Conservation (phyloP, 1,140 invertebrate species). For the Drosophila nasuta region DNA sequence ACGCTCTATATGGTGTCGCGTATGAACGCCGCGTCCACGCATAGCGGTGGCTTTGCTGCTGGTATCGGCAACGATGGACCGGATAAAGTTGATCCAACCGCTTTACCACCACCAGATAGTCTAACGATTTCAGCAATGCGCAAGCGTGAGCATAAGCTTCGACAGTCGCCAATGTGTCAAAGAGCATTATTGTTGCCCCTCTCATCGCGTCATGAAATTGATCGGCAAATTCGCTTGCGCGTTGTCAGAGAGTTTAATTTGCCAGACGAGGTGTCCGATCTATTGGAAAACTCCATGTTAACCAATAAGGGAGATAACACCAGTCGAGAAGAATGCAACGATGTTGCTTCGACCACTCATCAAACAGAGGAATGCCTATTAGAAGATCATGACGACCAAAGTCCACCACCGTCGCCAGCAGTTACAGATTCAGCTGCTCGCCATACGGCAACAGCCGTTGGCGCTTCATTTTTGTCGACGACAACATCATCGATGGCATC, state of each 20-base stretch:
- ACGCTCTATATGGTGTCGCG: constrained; percentile 95
- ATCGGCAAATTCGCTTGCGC: constrained; percentile 91
- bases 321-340: constrained; percentile 41
- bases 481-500: constrained; percentile 61
- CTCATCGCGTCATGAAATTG: constrained; percentile 91
- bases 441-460: constrained; percentile 49
- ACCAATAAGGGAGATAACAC: constrained; percentile 42
- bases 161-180: constrained; percentile 91
- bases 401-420: constrained; percentile 79
- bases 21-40: constrained; percentile 70
- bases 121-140: constrained; percentile 92
- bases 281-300: constrained; percentile 87
- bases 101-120: constrained; percentile 90
- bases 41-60: constrained; percentile 85
- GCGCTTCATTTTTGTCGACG: constrained; percentile 63
- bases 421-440: constrained; percentile 61
- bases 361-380: constrained; percentile 53
- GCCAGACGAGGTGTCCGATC: constrained; percentile 95
- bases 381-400: constrained; percentile 72
- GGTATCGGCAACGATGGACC: constrained; percentile 88
- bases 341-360: constrained; percentile 35
- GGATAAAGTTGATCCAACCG: constrained; percentile 87
- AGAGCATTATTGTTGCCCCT: constrained; percentile 91
- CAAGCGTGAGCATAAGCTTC: constrained; percentile 93
- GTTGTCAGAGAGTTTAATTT: constrained; percentile 97